Evolutionary conservation across 2,113 vertebrate genomes (phyloP).

Genomic region (Larimichthys crocea): DNA sequence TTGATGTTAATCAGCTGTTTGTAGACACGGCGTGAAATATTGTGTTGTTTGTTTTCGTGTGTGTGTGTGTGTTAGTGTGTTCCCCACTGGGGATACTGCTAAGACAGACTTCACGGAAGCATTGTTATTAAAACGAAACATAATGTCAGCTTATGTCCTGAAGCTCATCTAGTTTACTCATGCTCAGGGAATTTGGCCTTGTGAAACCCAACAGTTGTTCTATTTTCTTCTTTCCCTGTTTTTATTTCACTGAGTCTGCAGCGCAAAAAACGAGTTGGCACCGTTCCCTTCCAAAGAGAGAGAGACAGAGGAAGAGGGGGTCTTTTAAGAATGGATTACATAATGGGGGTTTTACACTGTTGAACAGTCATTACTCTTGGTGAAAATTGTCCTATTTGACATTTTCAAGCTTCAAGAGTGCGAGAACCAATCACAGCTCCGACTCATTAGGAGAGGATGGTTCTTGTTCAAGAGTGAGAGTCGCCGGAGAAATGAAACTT

Average conservation of each 20-base stretch:
- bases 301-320: background rate
- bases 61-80: background rate
- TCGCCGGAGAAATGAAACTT: no score
- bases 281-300: conserved; percentile 31
- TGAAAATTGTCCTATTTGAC: conserved; percentile 11
- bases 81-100: conserved; percentile 34
- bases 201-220: conserved; percentile 59
- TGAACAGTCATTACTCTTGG: conserved; percentile 28
- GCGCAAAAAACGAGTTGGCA: conserved; percentile 54
- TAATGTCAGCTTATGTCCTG: conserved; percentile 60
- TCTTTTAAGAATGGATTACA: conserved; percentile 49
- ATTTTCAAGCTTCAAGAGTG: conserved; percentile 3
- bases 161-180: conserved; percentile 58
- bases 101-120: conserved; percentile 36
- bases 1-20: conserved; percentile 24
- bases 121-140: conserved; percentile 69
- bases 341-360: conserved; percentile 48
- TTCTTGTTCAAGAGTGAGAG: no score
- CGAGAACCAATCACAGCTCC: background rate
- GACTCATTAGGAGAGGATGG: background rate
- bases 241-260: conserved; percentile 50
- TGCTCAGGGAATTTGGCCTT: conserved; percentile 55
- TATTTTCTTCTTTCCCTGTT: conserved; percentile 46
- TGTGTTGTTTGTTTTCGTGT: background rate
- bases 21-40: conserved; percentile 5